phyloP scores from a whole-genome alignment of 2,113 vertebrate species.

The Coracopsis vasa region DNA sequence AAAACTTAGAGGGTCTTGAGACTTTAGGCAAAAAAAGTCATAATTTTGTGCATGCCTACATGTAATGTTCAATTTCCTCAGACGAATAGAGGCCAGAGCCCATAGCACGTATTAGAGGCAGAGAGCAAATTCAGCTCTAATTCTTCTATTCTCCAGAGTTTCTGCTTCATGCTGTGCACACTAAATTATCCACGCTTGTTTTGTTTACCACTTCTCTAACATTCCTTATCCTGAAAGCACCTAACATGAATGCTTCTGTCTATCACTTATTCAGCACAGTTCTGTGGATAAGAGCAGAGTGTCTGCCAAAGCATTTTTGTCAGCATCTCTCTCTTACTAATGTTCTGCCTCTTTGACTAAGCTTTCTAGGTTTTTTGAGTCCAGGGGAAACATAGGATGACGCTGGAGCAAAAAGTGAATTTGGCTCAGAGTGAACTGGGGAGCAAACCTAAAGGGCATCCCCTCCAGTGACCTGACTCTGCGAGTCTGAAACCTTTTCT shows the following conservation, averaged over 20 bases:
- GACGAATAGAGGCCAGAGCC: not conserved
- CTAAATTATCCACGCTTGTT: not conserved
- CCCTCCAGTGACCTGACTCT: not conserved
- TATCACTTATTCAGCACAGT: not conserved
- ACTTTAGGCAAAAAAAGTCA: not conserved
- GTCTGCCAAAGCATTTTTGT: not conserved
- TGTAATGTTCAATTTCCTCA: not conserved
- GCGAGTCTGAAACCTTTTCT: not conserved
- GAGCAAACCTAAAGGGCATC: not conserved
- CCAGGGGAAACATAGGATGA: not conserved
- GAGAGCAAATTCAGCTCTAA: not conserved
- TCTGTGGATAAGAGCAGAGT: not conserved
- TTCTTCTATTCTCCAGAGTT: not conserved
- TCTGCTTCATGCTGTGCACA: not conserved
- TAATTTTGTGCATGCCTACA: not conserved
- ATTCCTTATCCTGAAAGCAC: not conserved
- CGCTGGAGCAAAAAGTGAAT: not conserved
- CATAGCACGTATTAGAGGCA: rapidly evolving
- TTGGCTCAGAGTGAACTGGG: not conserved
- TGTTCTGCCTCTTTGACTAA: not conserved
- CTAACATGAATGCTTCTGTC: not conserved
- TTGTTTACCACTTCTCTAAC: not conserved
- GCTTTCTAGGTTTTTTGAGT: not conserved
- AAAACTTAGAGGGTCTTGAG: not conserved
- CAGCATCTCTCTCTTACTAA: not conserved